These are phyloP conservation scores for Mercenaria mercenaria DNA, from an alignment of 1,140 invertebrate species.

Conservation along the genomic window DNA sequence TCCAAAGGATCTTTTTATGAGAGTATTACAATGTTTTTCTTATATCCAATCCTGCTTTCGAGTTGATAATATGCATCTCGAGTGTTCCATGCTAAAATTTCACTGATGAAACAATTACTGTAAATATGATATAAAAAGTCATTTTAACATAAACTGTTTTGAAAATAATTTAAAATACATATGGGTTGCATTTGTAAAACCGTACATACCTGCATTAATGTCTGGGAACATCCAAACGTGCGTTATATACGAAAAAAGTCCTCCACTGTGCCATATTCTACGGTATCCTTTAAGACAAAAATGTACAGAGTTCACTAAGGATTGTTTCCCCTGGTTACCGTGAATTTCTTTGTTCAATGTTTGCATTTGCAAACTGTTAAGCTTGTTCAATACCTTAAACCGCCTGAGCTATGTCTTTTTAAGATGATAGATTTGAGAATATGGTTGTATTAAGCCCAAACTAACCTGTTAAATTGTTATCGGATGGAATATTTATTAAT, in stretches of 20 bases:
- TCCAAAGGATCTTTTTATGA: no score
- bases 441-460: no score
- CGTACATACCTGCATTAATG: background rate
- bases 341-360: no score
- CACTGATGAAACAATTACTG: background rate
- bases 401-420: no score
- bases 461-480: no score
- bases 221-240: conserved; percentile 29
- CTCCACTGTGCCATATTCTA: conserved; percentile 38
- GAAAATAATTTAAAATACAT: background rate
- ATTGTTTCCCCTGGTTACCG: background rate
- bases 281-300: conserved; percentile 17
- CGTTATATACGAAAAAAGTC: conserved; percentile 31
- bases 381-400: no score
- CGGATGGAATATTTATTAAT: no score
- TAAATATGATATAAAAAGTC: background rate
- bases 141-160: background rate
- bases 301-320: background rate
- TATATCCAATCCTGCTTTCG: no score
- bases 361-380: background rate
- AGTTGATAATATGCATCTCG: no score
- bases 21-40: no score
- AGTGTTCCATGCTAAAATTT: background rate
- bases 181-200: no score
- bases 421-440: no score